Conservation (phyloP, 1,140 invertebrate species). For the Hestina assimilis region DNA sequence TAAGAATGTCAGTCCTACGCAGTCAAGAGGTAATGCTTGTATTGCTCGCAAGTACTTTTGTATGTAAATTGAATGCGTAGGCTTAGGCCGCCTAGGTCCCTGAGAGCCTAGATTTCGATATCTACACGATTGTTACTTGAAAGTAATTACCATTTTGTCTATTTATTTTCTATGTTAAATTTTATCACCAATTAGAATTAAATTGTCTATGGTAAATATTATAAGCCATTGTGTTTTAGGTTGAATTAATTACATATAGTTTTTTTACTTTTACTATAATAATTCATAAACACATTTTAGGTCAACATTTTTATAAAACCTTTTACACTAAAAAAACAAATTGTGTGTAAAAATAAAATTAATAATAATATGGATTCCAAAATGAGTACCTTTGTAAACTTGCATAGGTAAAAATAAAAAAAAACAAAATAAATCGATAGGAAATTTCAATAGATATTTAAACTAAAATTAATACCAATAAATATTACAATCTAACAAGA, state of each 20-base stretch:
- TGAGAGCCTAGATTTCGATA: conserved; percentile 44
- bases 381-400: too few species aligned
- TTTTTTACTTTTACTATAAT: not conserved
- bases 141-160: conserved; percentile 31
- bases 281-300: too few species aligned
- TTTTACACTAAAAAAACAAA: too few species aligned
- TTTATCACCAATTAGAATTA: conserved; percentile 7
- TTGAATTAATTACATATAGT: too few species aligned
- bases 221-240: not conserved
- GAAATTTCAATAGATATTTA: not conserved
- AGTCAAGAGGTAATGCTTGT: conserved; percentile 52
- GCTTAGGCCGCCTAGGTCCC: conserved; percentile 40
- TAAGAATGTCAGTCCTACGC: conserved; percentile 60
- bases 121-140: conserved; percentile 26
- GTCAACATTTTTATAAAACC: too few species aligned
- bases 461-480: conserved; percentile 43
- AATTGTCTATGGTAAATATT: not conserved
- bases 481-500: conserved; percentile 53
- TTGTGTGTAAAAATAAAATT: too few species aligned
- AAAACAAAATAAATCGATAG: not conserved
- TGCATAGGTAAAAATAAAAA: not conserved
- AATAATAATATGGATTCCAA: too few species aligned
- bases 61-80: conserved; percentile 75
- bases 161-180: conserved; percentile 21
- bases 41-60: conserved; percentile 67